A percentile compares a stretch with the other conserved stretches of the same genome.
Evolutionary conservation across 2,113 vertebrate species (phyloP).

Genomic region (Solea solea): DNA sequence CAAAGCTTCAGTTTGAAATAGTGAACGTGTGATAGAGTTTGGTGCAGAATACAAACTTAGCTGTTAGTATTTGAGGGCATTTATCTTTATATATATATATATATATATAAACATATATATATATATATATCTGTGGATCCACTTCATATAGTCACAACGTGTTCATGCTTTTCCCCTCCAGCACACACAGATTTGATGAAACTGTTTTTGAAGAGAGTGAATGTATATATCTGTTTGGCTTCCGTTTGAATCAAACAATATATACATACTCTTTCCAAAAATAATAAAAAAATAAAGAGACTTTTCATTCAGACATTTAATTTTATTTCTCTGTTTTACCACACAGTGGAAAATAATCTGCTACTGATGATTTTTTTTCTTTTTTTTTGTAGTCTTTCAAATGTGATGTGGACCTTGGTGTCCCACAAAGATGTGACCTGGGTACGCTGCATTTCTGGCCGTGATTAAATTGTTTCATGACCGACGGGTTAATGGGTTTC

Average conservation of each 20-base stretch:
- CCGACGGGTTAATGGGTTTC: too few species aligned
- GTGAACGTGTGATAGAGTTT: conserved; percentile 20
- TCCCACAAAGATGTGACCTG: too few species aligned
- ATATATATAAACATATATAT: conserved; percentile 46
- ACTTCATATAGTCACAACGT: not conserved
- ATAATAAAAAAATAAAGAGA: conserved; percentile 42
- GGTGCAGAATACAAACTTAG: conserved; percentile 9
- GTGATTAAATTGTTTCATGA: too few species aligned
- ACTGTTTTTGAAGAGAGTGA: conserved; percentile 40
- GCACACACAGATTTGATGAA: conserved; percentile 10
- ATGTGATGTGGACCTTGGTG: too few species aligned
- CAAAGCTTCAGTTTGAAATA: conserved; percentile 21
- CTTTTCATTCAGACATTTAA: conserved; percentile 29
- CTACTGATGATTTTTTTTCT: too few species aligned
- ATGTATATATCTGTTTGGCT: not conserved
- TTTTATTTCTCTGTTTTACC: too few species aligned
- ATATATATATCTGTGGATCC: conserved; percentile 36
- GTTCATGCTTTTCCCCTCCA: not conserved
- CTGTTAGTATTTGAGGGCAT: conserved; percentile 38
- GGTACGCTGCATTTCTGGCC: too few species aligned
- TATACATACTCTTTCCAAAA: conserved; percentile 19
- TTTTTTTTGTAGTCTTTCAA: too few species aligned
- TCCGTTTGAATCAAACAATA: conserved; percentile 24
- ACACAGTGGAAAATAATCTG: too few species aligned
- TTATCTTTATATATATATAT: conserved; percentile 24